phyloP scores from a whole-genome alignment of 2,797 vertebrate genomes.

The Poecile montanus region DNA sequence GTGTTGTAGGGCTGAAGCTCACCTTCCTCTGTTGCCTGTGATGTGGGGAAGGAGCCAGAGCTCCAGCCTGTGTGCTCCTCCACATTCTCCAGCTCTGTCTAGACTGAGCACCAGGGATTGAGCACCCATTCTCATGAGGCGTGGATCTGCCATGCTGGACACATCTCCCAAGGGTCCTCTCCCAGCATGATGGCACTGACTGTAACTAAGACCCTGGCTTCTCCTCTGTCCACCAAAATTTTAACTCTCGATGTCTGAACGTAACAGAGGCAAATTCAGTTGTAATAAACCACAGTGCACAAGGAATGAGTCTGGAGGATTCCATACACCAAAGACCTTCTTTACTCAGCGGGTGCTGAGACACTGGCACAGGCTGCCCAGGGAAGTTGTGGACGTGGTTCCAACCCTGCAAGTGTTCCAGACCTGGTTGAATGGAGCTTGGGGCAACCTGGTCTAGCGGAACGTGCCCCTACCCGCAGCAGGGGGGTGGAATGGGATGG shows the following conservation, averaged over 20 bases:
- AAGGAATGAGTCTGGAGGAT: background rate
- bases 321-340: background rate
- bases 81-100: background rate
- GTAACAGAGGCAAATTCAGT: background rate
- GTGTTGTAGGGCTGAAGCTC: background rate
- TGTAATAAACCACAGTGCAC: background rate
- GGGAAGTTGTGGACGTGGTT: background rate
- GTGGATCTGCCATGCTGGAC: background rate
- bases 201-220: background rate
- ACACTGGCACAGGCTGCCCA: background rate
- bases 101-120: background rate
- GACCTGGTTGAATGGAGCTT: accelerated
- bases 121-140: too few relatives aligned
- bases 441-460: background rate
- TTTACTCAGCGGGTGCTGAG: background rate
- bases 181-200: accelerated
- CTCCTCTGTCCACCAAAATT: background rate
- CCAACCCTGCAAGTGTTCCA: background rate
- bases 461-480: background rate
- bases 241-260: background rate
- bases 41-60: background rate
- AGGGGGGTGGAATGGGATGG: too few relatives aligned
- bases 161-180: background rate
- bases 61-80: background rate
- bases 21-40: background rate